Conservation (phyloP, 1,140 invertebrate genomes). For the Stegodyphus mimosarum region DNA sequence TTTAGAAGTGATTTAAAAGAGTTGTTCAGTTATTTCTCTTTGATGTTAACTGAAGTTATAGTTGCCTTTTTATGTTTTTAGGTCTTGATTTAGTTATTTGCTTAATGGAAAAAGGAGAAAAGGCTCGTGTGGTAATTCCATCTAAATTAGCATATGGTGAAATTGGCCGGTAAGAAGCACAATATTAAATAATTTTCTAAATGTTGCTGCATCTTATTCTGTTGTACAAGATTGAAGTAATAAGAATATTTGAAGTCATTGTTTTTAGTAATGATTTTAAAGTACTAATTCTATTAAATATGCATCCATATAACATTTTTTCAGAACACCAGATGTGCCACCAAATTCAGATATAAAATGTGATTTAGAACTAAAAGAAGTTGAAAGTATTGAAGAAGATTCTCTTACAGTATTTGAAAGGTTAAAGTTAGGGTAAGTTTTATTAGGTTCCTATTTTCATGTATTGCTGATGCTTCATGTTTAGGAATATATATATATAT, state of each 20-base stretch:
- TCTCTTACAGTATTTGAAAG: constrained; percentile 67
- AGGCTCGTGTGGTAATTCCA: constrained; percentile 76
- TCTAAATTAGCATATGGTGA: constrained; percentile 70
- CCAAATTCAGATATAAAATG: constrained; percentile 74
- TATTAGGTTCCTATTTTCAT: background rate
- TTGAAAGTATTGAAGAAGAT: constrained; percentile 75
- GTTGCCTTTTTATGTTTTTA: background rate
- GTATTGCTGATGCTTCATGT: no score
- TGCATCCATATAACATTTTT: background rate
- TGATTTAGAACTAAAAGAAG: constrained; percentile 77
- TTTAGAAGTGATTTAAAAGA: no score
- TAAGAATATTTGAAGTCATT: background rate
- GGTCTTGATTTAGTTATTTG: constrained; percentile 79
- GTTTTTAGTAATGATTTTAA: background rate
- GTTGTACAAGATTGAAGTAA: background rate
- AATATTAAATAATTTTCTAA: constrained; percentile 9
- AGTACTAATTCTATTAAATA: background rate
- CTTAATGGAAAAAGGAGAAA: constrained; percentile 85
- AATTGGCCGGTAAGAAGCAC: constrained; percentile 62
- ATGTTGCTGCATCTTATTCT: background rate
- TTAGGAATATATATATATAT: no score
- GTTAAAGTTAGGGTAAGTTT: constrained; percentile 28
- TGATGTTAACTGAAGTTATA: no score
- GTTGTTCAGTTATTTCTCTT: no score
- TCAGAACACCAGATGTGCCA: constrained; percentile 73